Evolutionary conservation across 2,797 vertebrate species (phyloP), one percentile per base, ranked within the genome.

Genomic region (Enteromius argenteus): DNA sequence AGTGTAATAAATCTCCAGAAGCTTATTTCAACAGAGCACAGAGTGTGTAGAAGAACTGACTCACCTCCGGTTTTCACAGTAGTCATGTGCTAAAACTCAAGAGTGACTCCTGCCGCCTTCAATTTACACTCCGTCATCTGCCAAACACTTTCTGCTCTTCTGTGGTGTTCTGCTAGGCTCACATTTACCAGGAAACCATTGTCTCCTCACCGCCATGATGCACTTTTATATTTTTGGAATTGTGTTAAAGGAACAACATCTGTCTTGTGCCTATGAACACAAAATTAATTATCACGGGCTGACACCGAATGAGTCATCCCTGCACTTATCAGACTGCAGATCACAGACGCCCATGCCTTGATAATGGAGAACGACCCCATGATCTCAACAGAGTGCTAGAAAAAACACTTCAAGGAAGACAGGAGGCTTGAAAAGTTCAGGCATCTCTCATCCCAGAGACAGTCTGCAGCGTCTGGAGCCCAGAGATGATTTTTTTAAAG

Each of bases 261-360:
- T 87, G 79, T 80, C 80, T 68, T 82, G 67, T 35, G 69, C 60
- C 42, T 83, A 56, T 11, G 32, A 46, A 69, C 64, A 32, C 62
- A 56, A 88, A 82, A 49, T 77, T 85, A 85, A 87, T 89, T 85
- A 89, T 82, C 87, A 80, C 84, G 15, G 71, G 46, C 81, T 58
- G 51, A 74, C 86, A 81, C 42, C 1, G 17, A 32, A 83, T 89
- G 80, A 87, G 27, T 88, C 87, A 90, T 53, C 72, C 35, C 53
- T 60, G 17, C 81, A 82, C 86, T 82, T 78, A 71, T 42, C 77
- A 53, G 39, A 73, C 58, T 32, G 39, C 46, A 23, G 80, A 69
- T 86, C 23, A 66, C 21, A 80, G 53, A 75, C 21, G 14, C 37
- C 56, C 51, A n/a, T 72, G 68, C 46, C 10, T 42, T 19, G 23